Conservation (phyloP, 2,888 invertebrate species). For the Anoncus sp. region DNA sequence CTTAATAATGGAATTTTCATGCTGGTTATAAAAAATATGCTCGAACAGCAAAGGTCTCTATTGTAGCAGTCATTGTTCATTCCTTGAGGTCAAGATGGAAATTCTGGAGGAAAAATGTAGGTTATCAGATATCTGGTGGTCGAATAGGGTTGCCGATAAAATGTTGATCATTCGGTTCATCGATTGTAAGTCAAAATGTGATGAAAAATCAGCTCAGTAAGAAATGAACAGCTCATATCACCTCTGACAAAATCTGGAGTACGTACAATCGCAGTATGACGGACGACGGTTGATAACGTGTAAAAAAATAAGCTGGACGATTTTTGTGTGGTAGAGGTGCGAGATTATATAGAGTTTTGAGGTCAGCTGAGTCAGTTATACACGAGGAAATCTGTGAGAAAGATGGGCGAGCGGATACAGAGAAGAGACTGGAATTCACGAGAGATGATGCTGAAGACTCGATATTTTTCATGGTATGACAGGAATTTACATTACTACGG, state of each 20-base stretch:
- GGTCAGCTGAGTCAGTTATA: background rate
- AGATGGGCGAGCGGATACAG: background rate
- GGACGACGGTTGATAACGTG: background rate
- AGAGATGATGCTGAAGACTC: background rate
- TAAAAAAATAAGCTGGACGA: background rate
- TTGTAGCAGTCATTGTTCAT: background rate
- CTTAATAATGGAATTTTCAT: background rate
- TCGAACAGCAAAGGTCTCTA: background rate
- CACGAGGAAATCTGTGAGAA: background rate
- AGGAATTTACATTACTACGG: constrained; percentile 62
- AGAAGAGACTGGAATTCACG: background rate
- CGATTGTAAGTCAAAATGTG: background rate
- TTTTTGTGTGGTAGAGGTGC: too few relatives aligned
- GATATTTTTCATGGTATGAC: constrained; percentile 36
- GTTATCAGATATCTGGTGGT: background rate
- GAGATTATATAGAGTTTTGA: background rate
- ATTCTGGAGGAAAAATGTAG: background rate
- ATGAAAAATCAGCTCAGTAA: background rate
- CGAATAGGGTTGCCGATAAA: background rate
- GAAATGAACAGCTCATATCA: background rate
- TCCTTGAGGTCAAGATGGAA: background rate
- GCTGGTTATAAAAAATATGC: background rate
- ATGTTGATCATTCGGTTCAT: background rate
- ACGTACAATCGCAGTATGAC: background rate
- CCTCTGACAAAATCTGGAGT: background rate